These are phyloP conservation scores for Spinus pinus DNA, from an alignment of 2,797 vertebrate genomes.

Conservation along the genomic window DNA sequence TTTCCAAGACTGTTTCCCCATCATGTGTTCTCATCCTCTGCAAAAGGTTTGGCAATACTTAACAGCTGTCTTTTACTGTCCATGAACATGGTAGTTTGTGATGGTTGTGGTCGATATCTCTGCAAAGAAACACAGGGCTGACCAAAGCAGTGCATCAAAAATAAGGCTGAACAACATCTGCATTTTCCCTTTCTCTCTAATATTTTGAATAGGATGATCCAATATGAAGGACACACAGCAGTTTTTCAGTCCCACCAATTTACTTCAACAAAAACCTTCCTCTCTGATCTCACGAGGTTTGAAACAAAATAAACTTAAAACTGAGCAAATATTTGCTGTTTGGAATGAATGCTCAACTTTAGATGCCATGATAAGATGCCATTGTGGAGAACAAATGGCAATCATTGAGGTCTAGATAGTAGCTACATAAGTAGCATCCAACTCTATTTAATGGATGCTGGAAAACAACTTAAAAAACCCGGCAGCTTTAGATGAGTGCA, in stretches of 20 bases:
- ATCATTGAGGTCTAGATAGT: neutral
- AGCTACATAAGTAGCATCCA: neutral
- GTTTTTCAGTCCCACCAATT: neutral
- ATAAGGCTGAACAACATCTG: neutral
- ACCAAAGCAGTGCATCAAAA: neutral
- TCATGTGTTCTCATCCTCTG: neutral
- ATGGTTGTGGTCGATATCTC: neutral
- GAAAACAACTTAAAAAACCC: neutral
- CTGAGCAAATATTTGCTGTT: neutral
- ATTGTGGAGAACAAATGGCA: neutral
- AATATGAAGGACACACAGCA: neutral
- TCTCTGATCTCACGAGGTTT: neutral
- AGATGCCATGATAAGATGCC: neutral
- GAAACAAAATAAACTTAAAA: neutral
- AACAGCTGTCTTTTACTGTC: neutral
- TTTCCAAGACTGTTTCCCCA: neutral
- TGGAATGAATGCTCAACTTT: neutral
- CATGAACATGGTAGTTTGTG: neutral
- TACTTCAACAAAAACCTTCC: neutral
- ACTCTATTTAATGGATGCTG: neutral
- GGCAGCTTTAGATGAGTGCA: neutral
- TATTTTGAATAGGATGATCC: neutral
- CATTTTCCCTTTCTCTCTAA: neutral
- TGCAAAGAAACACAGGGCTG: neutral
- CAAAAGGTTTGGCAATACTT: neutral